These are phyloP conservation scores for Cremastobaeus sp. DNA, from an alignment of 2,888 invertebrate species.

Conservation along the genomic window DNA sequence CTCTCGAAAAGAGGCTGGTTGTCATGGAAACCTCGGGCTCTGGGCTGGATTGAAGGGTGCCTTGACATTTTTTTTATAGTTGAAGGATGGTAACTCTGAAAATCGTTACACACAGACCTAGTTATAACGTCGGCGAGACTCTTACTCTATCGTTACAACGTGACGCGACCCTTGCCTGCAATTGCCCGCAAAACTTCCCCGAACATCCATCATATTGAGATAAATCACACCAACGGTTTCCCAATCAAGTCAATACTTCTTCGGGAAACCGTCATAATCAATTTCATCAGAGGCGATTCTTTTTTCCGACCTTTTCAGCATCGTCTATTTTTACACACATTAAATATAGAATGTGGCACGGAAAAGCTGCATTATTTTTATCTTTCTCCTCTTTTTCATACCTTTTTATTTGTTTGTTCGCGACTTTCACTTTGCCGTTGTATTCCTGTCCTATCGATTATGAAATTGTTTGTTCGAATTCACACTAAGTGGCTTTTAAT, in stretches of 20 bases:
- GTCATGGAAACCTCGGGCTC: conserved; percentile 72
- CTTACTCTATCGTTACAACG: neutral
- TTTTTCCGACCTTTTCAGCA: neutral
- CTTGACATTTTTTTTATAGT: conserved; percentile 71
- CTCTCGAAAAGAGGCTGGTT: conserved; percentile 70
- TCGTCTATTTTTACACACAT: conserved; percentile 1
- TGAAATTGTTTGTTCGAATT: too few species aligned
- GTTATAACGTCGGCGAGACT: conserved; percentile 61
- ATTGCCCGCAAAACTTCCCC: conserved; percentile 13
- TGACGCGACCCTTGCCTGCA: neutral
- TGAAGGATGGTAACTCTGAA: conserved; percentile 72
- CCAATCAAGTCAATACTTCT: conserved; percentile 10
- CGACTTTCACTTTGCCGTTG: too few species aligned
- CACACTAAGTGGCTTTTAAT: too few species aligned
- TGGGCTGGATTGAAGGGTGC: conserved; percentile 69
- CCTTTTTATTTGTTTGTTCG: too few species aligned
- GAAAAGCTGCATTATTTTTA: neutral
- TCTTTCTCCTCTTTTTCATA: neutral
- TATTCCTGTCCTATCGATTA: too few species aligned
- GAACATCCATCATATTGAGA: conserved; percentile 12
- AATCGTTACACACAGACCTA: conserved; percentile 75
- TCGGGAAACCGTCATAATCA: conserved; percentile 10
- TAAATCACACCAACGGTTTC: conserved; percentile 2
- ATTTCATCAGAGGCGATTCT: conserved; percentile 5
- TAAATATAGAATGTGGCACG: neutral